Evolutionary conservation across 2,888 invertebrate species (phyloP).

Genomic region (Patella caerulea): DNA sequence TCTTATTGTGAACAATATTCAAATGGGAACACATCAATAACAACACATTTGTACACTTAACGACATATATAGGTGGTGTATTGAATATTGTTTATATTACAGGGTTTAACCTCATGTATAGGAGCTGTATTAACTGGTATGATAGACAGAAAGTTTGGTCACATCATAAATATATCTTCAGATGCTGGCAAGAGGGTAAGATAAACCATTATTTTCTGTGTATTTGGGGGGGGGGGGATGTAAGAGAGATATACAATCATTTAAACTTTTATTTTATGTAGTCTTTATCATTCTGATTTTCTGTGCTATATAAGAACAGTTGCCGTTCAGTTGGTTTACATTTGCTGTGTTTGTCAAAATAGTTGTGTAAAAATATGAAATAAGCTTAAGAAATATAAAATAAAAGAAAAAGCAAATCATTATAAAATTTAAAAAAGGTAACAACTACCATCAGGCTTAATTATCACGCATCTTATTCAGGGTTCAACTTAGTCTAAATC

Average conservation of each 20-base stretch:
- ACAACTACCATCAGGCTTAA: conserved; percentile 63
- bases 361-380: too few relatives aligned
- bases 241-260: neutral
- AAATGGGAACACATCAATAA: too few relatives aligned
- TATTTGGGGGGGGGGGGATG: neutral
- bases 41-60: too few relatives aligned
- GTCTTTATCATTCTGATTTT: neutral
- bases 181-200: conserved; percentile 70
- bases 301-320: too few relatives aligned
- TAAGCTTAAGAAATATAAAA: too few relatives aligned
- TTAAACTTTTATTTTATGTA: neutral
- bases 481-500: too few relatives aligned
- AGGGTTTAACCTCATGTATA: conserved; percentile 71
- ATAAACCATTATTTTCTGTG: neutral
- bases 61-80: too few relatives aligned
- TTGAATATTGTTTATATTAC: conserved; percentile 10
- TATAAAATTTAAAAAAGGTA: too few relatives aligned
- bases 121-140: conserved; percentile 70
- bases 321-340: too few relatives aligned
- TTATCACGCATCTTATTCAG: conserved; percentile 19
- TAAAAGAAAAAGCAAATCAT: too few relatives aligned
- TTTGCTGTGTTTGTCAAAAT: too few relatives aligned
- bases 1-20: too few relatives aligned
- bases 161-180: conserved; percentile 72
- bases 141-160: conserved; percentile 68